A percentile compares a stretch with the other conserved stretches of the same genome.
Evolutionary conservation across 2,797 vertebrate species (phyloP).

Genomic region (Onychomys arenicola): DNA sequence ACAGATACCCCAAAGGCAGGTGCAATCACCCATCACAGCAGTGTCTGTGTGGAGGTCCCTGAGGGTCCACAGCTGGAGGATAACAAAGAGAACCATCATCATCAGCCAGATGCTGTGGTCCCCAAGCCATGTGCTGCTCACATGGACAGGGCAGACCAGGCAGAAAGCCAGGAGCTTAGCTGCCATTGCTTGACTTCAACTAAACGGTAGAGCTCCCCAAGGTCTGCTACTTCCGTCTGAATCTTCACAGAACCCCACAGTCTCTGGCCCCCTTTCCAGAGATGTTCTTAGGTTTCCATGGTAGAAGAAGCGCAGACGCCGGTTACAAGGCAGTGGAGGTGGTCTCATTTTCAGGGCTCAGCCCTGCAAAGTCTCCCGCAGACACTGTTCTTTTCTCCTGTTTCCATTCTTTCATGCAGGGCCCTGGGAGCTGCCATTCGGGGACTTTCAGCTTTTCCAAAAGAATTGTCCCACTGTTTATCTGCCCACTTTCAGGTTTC

Average conservation of each 20-base stretch:
- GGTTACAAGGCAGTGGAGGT: no score
- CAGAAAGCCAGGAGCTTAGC: background rate
- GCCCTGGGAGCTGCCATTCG: background rate
- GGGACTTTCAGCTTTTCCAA: background rate
- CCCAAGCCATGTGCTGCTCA: background rate
- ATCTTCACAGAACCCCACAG: background rate
- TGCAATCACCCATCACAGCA: conserved; percentile 1
- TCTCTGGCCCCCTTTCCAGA: fast-evolving
- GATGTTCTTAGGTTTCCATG: background rate
- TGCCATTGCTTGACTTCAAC: fast-evolving
- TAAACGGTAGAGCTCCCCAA: background rate
- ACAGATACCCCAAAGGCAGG: conserved; percentile 67
- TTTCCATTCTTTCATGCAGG: background rate
- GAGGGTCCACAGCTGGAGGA: conserved; percentile 5
- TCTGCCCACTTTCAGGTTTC: background rate
- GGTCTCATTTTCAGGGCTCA: background rate
- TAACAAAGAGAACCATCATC: background rate
- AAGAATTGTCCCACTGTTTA: no score
- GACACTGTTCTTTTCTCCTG: background rate
- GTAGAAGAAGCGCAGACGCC: fast-evolving
- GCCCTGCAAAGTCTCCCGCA: background rate
- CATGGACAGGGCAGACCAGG: background rate
- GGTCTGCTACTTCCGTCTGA: background rate
- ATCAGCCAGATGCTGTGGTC: background rate
- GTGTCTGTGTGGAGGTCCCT: background rate